Base-by-base conservation (phyloP, 2,888 invertebrate species). In the Pristionchus fissidentatus region DNA sequence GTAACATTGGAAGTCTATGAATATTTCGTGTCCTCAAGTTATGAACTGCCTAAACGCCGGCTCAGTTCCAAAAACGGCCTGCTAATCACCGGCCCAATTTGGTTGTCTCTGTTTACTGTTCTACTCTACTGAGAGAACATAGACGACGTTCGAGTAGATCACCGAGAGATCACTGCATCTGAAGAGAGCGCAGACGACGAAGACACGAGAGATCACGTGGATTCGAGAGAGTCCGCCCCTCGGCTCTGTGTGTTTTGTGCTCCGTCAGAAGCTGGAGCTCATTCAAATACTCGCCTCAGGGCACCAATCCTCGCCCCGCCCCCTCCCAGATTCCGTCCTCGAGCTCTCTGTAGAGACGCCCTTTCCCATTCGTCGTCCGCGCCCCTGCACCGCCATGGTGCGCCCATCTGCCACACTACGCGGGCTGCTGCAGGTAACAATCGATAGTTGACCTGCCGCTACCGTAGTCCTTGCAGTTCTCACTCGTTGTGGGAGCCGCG, bases 401-500 rank as follows among this genome's bases (percentile, higher is more conserved):
- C 49, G 19, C 15, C 75, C 1, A 29, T 46, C n/a, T n/a, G n/a
- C 5, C 41, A 52, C 62, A 32, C 41, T 41, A 77, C 41, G 75
- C 75, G 49, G 75, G 49, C 22, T 77, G 32, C 49, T 77, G 13
- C 49, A 77, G 75, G 75, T 77, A 77, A n/a, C n/a, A n/a, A 41
- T 75, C 29, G 32, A 73, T 75, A 19, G 15, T 49, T 41, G 49
- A 49, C 32, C 32, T 3, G 10, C 19, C n/a, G 19, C 10, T 73
- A 43, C 73, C 49, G 75, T 77, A 77, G 22, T 29, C n/a, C n/a
- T n/a, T n/a, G n/a, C 75, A 77, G 75, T 49, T 77, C n/a, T 22
- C 75, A 49, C 46, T 79, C 79, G 79, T 79, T 26, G 79, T 32
- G 57, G 79, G 79, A 79, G 55, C 57, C 79, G 55, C 79, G 1